Evolutionary conservation across 2,888 invertebrate genomes (phyloP).

Genomic region (Drosophila prolongata): DNA sequence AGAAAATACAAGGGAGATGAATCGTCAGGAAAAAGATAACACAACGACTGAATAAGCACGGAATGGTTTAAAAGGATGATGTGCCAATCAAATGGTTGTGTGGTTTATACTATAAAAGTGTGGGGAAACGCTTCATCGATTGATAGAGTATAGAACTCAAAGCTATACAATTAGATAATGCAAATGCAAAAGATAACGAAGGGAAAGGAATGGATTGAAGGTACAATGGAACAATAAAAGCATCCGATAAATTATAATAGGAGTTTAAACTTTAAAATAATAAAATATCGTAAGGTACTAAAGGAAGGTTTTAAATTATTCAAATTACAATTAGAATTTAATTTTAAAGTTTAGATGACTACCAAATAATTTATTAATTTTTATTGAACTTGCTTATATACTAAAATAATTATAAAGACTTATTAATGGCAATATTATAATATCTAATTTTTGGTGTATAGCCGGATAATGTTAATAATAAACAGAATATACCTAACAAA

Average conservation of each 20-base stretch:
- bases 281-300: too few species aligned
- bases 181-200: too few species aligned
- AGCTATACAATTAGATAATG: neutral
- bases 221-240: too few species aligned
- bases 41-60: neutral
- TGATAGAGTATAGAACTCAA: neutral
- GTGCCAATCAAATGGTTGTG: slow-evolving; percentile 6
- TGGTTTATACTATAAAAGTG: neutral
- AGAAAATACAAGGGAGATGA: slow-evolving; percentile 11
- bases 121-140: neutral
- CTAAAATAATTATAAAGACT: too few species aligned
- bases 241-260: too few species aligned
- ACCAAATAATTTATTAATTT: too few species aligned
- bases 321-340: too few species aligned
- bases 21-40: slow-evolving; percentile 19
- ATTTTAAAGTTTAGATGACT: too few species aligned
- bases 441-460: neutral
- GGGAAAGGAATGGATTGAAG: too few species aligned
- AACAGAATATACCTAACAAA: neutral
- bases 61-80: slow-evolving; percentile 5
- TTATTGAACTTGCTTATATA: too few species aligned
- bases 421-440: neutral
- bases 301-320: too few species aligned
- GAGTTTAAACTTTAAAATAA: too few species aligned
- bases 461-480: neutral